Evolutionary conservation across 2,113 vertebrate genomes (phyloP).

Genomic region (Pavo muticus): DNA sequence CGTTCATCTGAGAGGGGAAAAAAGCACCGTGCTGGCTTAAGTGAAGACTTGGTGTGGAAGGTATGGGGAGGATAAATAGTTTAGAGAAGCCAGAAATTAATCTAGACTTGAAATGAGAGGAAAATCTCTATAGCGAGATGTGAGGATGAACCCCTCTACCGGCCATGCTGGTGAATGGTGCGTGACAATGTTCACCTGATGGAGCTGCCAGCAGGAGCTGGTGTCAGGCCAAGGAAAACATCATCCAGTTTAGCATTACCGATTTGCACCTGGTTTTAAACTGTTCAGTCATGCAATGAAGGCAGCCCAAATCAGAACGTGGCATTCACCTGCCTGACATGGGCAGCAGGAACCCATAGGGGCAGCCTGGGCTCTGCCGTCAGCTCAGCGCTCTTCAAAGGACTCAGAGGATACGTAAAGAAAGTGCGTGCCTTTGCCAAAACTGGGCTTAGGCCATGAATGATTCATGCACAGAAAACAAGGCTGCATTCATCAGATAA

Average conservation of each 20-base stretch:
- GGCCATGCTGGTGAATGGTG: neutral
- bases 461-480: slow-evolving; percentile 55
- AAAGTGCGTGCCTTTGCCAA: slow-evolving; percentile 18
- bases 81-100: neutral
- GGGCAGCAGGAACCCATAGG: neutral
- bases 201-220: neutral
- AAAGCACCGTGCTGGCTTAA: neutral
- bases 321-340: neutral
- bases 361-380: neutral
- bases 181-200: neutral
- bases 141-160: neutral
- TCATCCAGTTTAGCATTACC: neutral
- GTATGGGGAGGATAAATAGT: neutral
- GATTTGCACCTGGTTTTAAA: neutral
- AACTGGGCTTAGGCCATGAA: slow-evolving; percentile 25
- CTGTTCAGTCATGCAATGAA: neutral
- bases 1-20: neutral
- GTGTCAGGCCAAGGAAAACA: neutral
- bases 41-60: neutral
- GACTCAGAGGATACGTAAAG: neutral
- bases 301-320: neutral
- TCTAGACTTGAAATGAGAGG: neutral
- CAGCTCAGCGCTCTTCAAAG: neutral
- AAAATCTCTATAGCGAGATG: neutral
- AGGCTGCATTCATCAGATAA: slow-evolving; percentile 63